These are phyloP conservation scores for Dallia pectoralis DNA, from an alignment of 2,797 vertebrate species.

Conservation along the genomic window DNA sequence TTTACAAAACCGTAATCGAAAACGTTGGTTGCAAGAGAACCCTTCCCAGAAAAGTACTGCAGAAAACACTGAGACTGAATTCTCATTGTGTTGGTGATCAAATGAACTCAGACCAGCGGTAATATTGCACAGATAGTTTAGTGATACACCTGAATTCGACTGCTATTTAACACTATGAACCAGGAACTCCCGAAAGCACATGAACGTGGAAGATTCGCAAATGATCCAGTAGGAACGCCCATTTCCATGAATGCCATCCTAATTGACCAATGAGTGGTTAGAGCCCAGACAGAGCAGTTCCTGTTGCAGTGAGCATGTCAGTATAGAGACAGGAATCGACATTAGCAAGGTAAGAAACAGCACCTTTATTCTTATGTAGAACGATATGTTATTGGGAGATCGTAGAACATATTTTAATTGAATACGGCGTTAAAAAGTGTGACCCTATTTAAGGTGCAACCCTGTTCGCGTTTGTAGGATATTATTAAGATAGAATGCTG, in stretches of 20 bases:
- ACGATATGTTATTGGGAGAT: background rate
- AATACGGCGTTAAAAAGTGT: background rate
- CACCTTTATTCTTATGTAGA: conserved; percentile 3
- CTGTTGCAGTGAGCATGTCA: conserved; percentile 6
- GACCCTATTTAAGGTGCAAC: background rate
- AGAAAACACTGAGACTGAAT: too few relatives aligned
- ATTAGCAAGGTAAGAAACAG: conserved; percentile 5
- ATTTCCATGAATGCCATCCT: background rate
- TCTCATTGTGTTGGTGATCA: too few relatives aligned
- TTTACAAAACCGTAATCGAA: too few relatives aligned
- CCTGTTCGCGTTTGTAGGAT: background rate
- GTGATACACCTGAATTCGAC: too few relatives aligned
- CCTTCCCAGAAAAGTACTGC: too few relatives aligned
- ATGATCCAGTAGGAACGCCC: conserved; percentile 1
- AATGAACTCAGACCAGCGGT: too few relatives aligned
- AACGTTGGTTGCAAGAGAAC: too few relatives aligned
- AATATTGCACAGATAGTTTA: too few relatives aligned
- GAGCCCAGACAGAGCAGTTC: conserved; percentile 15
- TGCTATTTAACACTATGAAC: too few relatives aligned
- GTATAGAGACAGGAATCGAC: background rate
- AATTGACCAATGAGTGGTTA: conserved; percentile 10
- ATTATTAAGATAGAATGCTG: background rate
- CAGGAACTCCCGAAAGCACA: too few relatives aligned
- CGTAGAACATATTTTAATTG: background rate
- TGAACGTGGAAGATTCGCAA: background rate